A percentile compares a stretch with the other conserved stretches of the same genome.
Conservation (phyloP, 2,888 invertebrate species). For the Dione vanillae region DNA sequence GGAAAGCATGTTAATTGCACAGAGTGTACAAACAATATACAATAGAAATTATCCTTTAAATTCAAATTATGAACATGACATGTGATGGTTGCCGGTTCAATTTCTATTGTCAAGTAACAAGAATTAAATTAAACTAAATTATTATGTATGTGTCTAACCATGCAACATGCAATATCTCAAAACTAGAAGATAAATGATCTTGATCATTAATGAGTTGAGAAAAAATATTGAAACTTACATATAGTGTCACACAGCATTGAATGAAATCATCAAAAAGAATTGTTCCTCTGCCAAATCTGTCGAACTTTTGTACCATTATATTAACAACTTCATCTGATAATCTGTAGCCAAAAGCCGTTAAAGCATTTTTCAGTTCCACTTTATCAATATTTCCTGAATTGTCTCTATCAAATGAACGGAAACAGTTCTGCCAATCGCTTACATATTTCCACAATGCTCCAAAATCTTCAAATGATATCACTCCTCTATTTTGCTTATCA, state of each 20-base stretch:
- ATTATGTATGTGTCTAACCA: too few relatives aligned
- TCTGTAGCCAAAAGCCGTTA: constrained; percentile 95
- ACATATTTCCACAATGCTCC: constrained; percentile 98
- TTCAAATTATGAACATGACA: too few relatives aligned
- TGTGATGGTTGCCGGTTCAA: too few relatives aligned
- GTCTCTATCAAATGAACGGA: constrained; percentile 96
- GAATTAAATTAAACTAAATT: too few relatives aligned
- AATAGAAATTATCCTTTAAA: too few relatives aligned
- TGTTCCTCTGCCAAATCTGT: constrained; percentile 94
- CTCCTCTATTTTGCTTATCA: constrained; percentile 94
- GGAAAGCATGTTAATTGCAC: too few relatives aligned
- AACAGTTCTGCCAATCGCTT: constrained; percentile 98
- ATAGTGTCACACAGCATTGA: constrained; percentile 96
- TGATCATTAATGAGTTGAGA: too few relatives aligned
- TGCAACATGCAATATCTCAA: too few relatives aligned
- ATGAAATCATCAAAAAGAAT: constrained; percentile 99
- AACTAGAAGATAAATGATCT: too few relatives aligned
- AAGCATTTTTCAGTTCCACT: constrained; percentile 94
- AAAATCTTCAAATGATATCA: constrained; percentile 97
- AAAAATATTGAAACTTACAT: constrained; percentile 87
- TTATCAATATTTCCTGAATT: constrained; percentile 96
- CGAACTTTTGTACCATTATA: constrained; percentile 95
- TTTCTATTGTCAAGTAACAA: too few relatives aligned
- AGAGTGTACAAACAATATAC: too few relatives aligned
- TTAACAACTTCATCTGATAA: constrained; percentile 92